Evolutionary conservation across 2,888 invertebrate genomes (phyloP).

Genomic region (Pyrrhosoma nymphula): DNA sequence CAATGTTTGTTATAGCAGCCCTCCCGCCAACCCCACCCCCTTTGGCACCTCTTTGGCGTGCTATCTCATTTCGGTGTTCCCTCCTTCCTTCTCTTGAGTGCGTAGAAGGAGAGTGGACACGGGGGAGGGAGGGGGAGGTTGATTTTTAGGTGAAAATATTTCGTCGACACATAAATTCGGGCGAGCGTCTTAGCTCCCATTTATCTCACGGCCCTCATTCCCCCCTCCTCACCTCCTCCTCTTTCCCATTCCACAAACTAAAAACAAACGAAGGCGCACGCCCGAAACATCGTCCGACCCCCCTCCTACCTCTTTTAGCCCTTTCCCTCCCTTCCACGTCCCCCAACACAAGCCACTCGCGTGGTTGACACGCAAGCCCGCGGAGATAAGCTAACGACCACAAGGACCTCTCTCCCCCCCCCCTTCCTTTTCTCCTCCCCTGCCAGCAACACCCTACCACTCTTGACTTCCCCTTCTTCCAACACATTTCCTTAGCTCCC

Average conservation of each 20-base stretch:
- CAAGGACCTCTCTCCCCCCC: too few relatives aligned
- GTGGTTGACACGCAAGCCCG: conserved; percentile 57
- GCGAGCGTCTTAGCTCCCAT: conserved; percentile 12
- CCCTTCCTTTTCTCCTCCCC: neutral
- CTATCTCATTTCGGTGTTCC: neutral
- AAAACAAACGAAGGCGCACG: neutral
- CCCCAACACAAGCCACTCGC: neutral
- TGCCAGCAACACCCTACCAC: neutral
- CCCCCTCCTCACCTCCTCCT: neutral
- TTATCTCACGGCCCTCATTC: conserved; percentile 3
- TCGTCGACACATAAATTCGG: conserved; percentile 46
- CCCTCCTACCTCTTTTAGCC: neutral
- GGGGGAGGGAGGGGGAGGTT: neutral
- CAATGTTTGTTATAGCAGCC: too few relatives aligned
- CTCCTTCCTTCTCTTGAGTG: neutral
- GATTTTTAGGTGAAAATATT: conserved; percentile 28
- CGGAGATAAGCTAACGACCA: conserved; percentile 41
- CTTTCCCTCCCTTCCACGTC: neutral
- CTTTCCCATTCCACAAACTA: neutral
- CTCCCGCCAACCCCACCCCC: too few relatives aligned
- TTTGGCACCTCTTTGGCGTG: neutral
- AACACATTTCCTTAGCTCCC: too few relatives aligned
- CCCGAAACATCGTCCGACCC: too few relatives aligned
- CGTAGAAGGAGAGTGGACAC: too few relatives aligned
- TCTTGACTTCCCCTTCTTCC: too few relatives aligned